A percentile compares a stretch with the other conserved stretches of the same genome.
Conservation (phyloP, 2,797 vertebrate genomes). For the Lepilemur septentrionalis region DNA sequence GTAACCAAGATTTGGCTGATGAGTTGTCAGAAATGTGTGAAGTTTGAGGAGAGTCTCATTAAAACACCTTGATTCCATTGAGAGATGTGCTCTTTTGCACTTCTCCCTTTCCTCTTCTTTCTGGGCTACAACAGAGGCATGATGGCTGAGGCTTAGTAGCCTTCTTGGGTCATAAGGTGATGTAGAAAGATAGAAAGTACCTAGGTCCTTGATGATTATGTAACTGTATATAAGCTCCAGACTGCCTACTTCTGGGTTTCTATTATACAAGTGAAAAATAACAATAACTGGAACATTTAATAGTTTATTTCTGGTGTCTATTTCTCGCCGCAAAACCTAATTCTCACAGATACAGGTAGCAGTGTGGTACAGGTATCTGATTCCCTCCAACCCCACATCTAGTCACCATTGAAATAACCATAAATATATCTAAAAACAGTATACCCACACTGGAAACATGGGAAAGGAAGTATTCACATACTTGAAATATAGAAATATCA, state of each 20-base stretch:
- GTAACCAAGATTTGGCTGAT: neutral
- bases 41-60: neutral
- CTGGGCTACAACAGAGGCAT: neutral
- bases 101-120: neutral
- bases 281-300: neutral
- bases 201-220: neutral
- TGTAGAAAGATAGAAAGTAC: neutral
- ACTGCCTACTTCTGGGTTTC: neutral
- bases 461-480: neutral
- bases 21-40: neutral
- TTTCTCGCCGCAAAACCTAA: neutral
- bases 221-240: neutral
- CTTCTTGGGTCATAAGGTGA: neutral
- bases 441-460: neutral
- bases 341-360: neutral
- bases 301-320: neutral
- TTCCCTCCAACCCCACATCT: neutral
- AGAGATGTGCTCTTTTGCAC: neutral
- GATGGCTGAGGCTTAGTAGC: neutral
- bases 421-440: neutral
- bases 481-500: neutral
- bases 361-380: neutral
- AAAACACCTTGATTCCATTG: neutral
- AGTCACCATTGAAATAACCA: neutral
- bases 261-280: constrained; percentile 39